phyloP scores from a whole-genome alignment of 2,113 vertebrate species.

The Quiscalus mexicanus region DNA sequence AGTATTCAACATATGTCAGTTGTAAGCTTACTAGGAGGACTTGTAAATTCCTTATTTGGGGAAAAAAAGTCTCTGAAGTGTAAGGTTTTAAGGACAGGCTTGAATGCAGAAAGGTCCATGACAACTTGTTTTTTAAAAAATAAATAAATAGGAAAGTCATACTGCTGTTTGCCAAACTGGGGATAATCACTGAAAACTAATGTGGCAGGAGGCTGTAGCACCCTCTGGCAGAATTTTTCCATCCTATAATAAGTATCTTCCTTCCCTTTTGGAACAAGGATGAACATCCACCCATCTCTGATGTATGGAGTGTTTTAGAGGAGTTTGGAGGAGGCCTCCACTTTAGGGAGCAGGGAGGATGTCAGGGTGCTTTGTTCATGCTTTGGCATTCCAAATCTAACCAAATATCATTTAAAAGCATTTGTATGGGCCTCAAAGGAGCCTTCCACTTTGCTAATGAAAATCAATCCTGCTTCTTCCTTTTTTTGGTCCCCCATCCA shows the following conservation, averaged over 20 bases:
- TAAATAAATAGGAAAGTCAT: not conserved
- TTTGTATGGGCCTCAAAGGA: not conserved
- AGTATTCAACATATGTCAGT: not conserved
- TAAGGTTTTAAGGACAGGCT: not conserved
- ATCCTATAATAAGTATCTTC: not conserved
- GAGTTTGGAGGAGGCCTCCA: accelerated
- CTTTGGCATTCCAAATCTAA: not conserved
- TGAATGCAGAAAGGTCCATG: not conserved
- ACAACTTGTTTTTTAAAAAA: not conserved
- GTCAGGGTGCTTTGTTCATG: not conserved
- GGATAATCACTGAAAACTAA: not conserved
- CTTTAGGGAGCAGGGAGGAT: not conserved
- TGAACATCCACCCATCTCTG: accelerated
- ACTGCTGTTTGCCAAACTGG: not conserved
- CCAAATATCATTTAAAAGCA: not conserved
- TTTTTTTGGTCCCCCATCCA: not conserved
- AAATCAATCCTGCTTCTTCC: not conserved
- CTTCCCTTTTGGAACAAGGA: not conserved
- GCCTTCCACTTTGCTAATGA: not conserved
- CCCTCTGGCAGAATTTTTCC: not conserved
- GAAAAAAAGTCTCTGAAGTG: not conserved
- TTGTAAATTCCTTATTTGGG: not conserved
- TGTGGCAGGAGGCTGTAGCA: not conserved
- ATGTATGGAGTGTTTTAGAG: not conserved
- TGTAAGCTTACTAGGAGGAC: not conserved